phyloP scores from a whole-genome alignment of 1,140 invertebrate species.

The Leptopilina boulardi region DNA sequence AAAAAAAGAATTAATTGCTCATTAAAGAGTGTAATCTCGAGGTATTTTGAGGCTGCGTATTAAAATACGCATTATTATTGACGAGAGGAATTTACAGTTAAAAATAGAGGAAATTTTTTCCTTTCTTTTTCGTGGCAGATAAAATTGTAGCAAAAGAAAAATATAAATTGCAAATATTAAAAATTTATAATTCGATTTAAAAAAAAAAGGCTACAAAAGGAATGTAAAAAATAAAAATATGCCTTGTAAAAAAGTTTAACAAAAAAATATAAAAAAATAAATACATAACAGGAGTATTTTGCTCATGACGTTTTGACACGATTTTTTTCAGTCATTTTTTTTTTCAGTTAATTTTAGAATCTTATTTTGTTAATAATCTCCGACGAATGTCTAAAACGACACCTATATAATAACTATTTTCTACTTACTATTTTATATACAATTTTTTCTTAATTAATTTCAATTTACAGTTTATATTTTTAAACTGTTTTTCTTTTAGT shows the following conservation, averaged over 20 bases:
- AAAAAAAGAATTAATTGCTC: background rate
- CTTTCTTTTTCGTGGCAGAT: background rate
- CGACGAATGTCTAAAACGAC: constrained; percentile 25
- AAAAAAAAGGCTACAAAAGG: background rate
- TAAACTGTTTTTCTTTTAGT: background rate
- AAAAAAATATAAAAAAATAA: background rate
- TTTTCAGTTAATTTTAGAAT: background rate
- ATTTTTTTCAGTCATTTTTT: background rate
- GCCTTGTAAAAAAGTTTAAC: constrained; percentile 13
- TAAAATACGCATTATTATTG: constrained; percentile 12
- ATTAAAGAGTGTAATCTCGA: constrained; percentile 25
- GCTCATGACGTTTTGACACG: background rate
- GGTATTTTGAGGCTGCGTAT: background rate
- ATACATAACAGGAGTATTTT: constrained; percentile 1
- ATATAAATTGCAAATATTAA: background rate
- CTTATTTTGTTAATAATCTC: constrained; percentile 4
- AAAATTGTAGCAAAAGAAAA: constrained; percentile 35
- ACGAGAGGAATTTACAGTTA: constrained; percentile 25
- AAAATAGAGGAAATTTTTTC: constrained; percentile 35
- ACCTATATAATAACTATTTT: background rate
- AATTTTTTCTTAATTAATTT: background rate
- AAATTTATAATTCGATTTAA: background rate
- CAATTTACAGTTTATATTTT: background rate
- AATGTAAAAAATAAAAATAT: background rate
- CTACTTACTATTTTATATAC: constrained; percentile 19